Conservation (phyloP, 2,888 invertebrate species). For the Colletes collaris region DNA sequence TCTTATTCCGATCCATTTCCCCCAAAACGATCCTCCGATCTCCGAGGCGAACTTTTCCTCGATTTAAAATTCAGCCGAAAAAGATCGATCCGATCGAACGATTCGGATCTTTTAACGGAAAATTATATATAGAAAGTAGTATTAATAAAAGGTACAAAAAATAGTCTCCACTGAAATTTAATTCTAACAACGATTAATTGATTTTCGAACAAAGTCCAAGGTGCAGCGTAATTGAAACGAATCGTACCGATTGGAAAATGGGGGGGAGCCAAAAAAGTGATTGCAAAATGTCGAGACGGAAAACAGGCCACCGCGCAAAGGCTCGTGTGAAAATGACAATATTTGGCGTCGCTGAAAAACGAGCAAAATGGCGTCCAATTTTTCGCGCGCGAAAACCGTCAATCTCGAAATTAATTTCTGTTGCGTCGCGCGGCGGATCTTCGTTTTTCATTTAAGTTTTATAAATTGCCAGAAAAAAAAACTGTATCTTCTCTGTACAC, state of each 20-base stretch:
- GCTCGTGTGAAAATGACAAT: background rate
- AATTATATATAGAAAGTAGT: too few species aligned
- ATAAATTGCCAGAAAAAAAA: background rate
- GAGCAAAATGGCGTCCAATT: background rate
- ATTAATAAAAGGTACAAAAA: too few species aligned
- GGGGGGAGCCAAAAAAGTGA: background rate
- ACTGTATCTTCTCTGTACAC: background rate
- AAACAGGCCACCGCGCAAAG: background rate
- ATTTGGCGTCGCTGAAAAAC: background rate
- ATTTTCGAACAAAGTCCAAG: too few species aligned
- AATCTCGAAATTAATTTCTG: background rate
- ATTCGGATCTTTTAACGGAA: background rate
- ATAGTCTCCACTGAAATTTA: too few species aligned
- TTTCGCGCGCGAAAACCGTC: background rate
- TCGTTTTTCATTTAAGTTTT: background rate
- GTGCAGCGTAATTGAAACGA: too few species aligned
- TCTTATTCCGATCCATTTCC: conserved; percentile 37
- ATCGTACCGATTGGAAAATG: too few species aligned
- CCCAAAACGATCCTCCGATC: conserved; percentile 30
- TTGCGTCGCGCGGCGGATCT: background rate
- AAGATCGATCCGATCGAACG: background rate
- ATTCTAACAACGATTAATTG: too few species aligned
- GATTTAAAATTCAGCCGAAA: background rate
- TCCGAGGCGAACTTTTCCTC: background rate
- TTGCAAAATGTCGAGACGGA: background rate